Base-by-base conservation (phyloP, 1,140 invertebrate genomes). In the Caenorhabditis remanei region DNA sequence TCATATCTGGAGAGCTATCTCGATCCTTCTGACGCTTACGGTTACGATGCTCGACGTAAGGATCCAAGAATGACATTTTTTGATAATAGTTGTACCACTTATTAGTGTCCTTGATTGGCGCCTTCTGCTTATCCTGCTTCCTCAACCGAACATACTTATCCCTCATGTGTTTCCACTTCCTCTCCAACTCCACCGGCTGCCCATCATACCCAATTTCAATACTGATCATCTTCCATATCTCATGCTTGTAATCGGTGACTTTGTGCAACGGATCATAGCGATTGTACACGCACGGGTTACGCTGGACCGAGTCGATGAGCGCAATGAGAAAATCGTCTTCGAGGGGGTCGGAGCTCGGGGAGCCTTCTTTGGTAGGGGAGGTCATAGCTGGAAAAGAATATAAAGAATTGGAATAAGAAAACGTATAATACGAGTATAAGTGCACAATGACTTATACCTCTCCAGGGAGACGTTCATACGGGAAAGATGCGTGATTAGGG, bases 1-100 rank as follows among this genome's bases (percentile, higher is more conserved):
- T 6, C 5, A 63, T 11, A 13, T 79, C 71, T 4, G 40, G n/a
- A 50, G 71, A 50, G 16, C 19, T 71, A 46, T 40, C 24, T 6
- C n/a, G 24, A 14, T 85, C 85, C 8, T 67, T 67, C 21, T 67
- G 63, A 11, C 71, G n/a, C 63, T 71, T 71, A 0, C 86, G 41
- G 43, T 84, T 87, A 13, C 86, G 41, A 24, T 87, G 86, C 61
- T 87, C 86, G 7, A 87, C 82, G 32, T 87, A 87, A 16, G 86
- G 86, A 46, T 87, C 86, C 75, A 87, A 40, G n/a, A 87, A 87
- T 0, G 75, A 83, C 86, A 87, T 87, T 71, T 87, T 87, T 5
- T 63, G 41, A 19, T 83, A 83, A 21, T 83, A 87, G 40, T 61
- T 56, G 43, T 53, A 87, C 71, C 71, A 79, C 24, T 87, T 46